Conservation (phyloP, 64 coral and sea anemone genomes). For the Pocillopora damicornis region DNA sequence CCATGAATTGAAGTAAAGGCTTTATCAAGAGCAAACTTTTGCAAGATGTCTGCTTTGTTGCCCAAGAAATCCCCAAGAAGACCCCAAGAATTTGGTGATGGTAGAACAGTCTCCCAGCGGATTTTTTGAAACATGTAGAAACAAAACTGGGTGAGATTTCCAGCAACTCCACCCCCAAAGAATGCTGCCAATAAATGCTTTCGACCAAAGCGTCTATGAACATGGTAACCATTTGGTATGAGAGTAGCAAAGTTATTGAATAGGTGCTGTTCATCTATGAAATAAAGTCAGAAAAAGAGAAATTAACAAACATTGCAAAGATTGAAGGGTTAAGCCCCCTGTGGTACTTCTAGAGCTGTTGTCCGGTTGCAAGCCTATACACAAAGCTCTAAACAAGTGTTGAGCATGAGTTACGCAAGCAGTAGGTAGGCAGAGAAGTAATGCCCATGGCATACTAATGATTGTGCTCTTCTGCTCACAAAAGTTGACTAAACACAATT, state of each 20-base stretch:
- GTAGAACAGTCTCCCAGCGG: constrained; percentile 68
- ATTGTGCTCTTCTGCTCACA: too few relatives aligned
- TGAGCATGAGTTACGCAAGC: too few relatives aligned
- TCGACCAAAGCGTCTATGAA: constrained; percentile 71
- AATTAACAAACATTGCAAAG: too few relatives aligned
- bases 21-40: constrained; percentile 49
- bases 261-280: constrained; percentile 52
- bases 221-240: constrained; percentile 58
- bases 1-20: constrained; percentile 64
- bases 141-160: constrained; percentile 69
- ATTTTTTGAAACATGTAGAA: constrained; percentile 76
- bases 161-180: constrained; percentile 75
- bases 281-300: not conserved
- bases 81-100: constrained; percentile 65
- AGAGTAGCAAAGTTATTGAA: constrained; percentile 66
- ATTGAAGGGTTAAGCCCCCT: not conserved
- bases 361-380: too few relatives aligned
- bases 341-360: not conserved
- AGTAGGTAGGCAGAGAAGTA: too few relatives aligned
- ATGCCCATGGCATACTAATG: too few relatives aligned
- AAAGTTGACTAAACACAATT: too few relatives aligned
- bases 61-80: constrained; percentile 47
- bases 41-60: constrained; percentile 38
- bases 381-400: too few relatives aligned
- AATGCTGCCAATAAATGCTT: constrained; percentile 65